phyloP scores from a whole-genome alignment of 2,888 invertebrate genomes.

The Coecobrya sp. region DNA sequence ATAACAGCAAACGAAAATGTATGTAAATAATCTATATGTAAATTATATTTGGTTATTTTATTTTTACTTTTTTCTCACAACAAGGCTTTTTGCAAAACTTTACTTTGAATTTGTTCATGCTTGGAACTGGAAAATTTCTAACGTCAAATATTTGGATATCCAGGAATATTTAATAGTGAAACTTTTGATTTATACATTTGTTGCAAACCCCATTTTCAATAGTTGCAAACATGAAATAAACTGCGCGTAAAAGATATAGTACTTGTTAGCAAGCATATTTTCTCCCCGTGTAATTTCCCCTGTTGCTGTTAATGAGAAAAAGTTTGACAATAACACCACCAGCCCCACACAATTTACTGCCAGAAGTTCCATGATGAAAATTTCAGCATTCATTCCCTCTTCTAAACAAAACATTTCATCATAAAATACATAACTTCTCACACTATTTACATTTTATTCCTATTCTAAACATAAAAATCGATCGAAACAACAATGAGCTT shows the following conservation, averaged over 20 bases:
- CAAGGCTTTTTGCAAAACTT: too few relatives aligned
- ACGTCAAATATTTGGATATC: too few relatives aligned
- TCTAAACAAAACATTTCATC: constrained; percentile 11
- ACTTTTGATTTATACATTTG: too few relatives aligned
- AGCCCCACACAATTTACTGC: not conserved
- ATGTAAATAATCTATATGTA: too few relatives aligned
- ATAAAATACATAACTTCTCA: not conserved
- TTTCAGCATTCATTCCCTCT: not conserved
- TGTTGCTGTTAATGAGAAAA: not conserved
- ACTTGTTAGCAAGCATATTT: not conserved
- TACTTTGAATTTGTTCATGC: too few relatives aligned
- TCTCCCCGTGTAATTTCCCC: not conserved
- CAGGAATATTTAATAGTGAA: too few relatives aligned
- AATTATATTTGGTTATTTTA: too few relatives aligned
- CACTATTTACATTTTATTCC: not conserved
- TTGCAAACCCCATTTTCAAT: too few relatives aligned
- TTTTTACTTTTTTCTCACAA: too few relatives aligned
- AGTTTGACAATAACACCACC: not conserved
- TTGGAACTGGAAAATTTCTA: too few relatives aligned
- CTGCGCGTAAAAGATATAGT: not conserved
- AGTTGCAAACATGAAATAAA: too few relatives aligned
- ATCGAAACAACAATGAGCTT: not conserved
- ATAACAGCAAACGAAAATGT: too few relatives aligned
- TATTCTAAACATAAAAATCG: not conserved
- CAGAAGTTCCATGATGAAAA: not conserved